Percentiles rank a stretch among this genome's conserved stretches.
These are phyloP conservation scores for Tyria jacobaeae DNA, from an alignment of 2,888 invertebrate species.

Conservation along the genomic window DNA sequence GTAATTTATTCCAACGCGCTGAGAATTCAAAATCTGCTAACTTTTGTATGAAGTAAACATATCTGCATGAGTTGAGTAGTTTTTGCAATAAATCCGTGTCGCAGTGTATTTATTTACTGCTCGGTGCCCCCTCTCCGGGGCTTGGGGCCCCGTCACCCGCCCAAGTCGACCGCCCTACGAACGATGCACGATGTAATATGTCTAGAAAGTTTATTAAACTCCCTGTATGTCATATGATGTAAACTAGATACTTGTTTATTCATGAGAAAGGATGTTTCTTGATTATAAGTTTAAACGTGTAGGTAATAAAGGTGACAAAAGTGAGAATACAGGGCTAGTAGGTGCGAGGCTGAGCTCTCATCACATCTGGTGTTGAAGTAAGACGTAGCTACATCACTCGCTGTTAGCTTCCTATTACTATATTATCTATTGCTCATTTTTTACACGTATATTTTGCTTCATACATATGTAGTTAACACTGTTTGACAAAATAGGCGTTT, in stretches of 20 bases:
- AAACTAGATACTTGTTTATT: slow-evolving; percentile 53
- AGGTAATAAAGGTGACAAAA: slow-evolving; percentile 24
- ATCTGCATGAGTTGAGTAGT: slow-evolving; percentile 60
- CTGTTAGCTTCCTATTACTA: too few relatives aligned
- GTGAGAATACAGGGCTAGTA: slow-evolving; percentile 28
- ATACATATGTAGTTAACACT: not conserved
- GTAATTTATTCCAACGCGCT: not conserved
- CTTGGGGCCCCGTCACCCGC: slow-evolving; percentile 39
- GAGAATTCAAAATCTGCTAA: slow-evolving; percentile 27
- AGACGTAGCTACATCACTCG: not conserved
- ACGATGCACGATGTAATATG: slow-evolving; percentile 54
- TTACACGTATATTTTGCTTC: too few relatives aligned
- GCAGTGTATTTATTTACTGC: slow-evolving; percentile 80
- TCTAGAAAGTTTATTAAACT: slow-evolving; percentile 55
- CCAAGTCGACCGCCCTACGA: slow-evolving; percentile 52
- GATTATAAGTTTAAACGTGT: slow-evolving; percentile 46
- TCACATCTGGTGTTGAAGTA: slow-evolving; percentile 7
- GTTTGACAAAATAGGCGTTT: not conserved
- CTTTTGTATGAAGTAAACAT: slow-evolving; percentile 46
- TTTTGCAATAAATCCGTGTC: slow-evolving; percentile 81
- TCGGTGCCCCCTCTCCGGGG: slow-evolving; percentile 45
- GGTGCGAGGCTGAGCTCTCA: slow-evolving; percentile 26
- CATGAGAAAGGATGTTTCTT: slow-evolving; percentile 49
- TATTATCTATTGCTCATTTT: too few relatives aligned
- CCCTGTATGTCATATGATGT: slow-evolving; percentile 46